phyloP scores from a whole-genome alignment of 2,797 vertebrate species.

The Macropodus opercularis region DNA sequence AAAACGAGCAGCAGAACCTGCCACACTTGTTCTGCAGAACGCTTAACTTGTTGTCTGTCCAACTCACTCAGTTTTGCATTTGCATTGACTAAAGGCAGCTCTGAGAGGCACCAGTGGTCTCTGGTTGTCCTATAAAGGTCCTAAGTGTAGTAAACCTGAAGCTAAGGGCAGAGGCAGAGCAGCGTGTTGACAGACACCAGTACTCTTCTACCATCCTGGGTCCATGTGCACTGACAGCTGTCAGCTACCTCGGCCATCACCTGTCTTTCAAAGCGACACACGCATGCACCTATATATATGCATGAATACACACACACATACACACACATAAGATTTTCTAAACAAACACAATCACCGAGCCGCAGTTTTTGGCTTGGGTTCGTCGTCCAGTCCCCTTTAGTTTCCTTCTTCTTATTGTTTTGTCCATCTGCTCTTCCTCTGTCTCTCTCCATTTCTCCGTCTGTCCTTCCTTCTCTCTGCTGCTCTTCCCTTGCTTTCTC shows the following conservation, averaged over 20 bases:
- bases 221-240: slow-evolving; percentile 72
- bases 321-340: too few species aligned
- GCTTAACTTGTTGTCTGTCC: slow-evolving; percentile 32
- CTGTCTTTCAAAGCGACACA: slow-evolving; percentile 50
- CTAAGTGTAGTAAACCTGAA: slow-evolving; percentile 29
- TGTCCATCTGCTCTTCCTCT: slow-evolving; percentile 25
- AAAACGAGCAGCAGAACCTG: slow-evolving; percentile 37
- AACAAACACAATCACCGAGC: slow-evolving; percentile 28
- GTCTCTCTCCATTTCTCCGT: not conserved
- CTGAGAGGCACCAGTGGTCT: slow-evolving; percentile 38
- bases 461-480: slow-evolving; percentile 1
- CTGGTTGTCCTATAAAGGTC: slow-evolving; percentile 38
- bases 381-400: slow-evolving; percentile 27
- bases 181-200: slow-evolving; percentile 63
- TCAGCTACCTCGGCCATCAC: slow-evolving; percentile 72
- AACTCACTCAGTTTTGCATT: slow-evolving; percentile 19
- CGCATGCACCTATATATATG: slow-evolving; percentile 26
- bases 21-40: slow-evolving; percentile 17
- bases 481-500: slow-evolving; percentile 9
- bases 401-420: slow-evolving; percentile 29
- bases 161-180: slow-evolving; percentile 47
- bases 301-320: slow-evolving; percentile 12
- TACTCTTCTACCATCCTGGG: slow-evolving; percentile 40
- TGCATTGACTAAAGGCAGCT: slow-evolving; percentile 21
- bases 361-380: slow-evolving; percentile 24